phyloP scores from a whole-genome alignment of 1,140 invertebrate genomes.

The Aphelenchoides avenae region DNA sequence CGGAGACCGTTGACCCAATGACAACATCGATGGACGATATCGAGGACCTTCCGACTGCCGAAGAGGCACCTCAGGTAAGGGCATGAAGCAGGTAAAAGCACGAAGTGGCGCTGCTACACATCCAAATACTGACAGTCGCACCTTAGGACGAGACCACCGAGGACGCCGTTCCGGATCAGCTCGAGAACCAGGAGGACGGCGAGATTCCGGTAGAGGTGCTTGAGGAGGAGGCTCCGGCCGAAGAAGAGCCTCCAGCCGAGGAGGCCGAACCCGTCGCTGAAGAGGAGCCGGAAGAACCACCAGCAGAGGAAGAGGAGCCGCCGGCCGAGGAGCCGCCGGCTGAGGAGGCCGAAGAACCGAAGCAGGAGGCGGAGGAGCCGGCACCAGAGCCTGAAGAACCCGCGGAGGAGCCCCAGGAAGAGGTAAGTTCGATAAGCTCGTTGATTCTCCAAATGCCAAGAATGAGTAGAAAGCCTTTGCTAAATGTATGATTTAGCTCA shows the following conservation, averaged over 20 bases:
- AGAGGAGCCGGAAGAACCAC: slow-evolving; percentile 25
- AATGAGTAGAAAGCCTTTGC: too few species aligned
- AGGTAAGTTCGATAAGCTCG: slow-evolving; percentile 21
- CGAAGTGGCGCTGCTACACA: too few species aligned
- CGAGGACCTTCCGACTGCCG: slow-evolving; percentile 3
- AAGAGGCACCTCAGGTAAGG: slow-evolving; percentile 7
- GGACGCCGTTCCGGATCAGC: slow-evolving; percentile 14
- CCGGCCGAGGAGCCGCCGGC: slow-evolving; percentile 13
- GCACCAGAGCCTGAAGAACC: slow-evolving; percentile 2
- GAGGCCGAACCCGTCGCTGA: slow-evolving; percentile 16
- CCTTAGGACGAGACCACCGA: slow-evolving; percentile 12
- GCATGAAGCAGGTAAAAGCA: too few species aligned
- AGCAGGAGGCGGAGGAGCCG: slow-evolving; percentile 7
- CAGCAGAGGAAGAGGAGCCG: slow-evolving; percentile 28
- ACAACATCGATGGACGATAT: slow-evolving; percentile 8
- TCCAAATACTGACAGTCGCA: neutral
- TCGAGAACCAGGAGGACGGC: too few species aligned
- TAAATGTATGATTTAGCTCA: too few species aligned
- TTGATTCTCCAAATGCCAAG: slow-evolving; percentile 43
- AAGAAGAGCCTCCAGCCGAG: slow-evolving; percentile 22
- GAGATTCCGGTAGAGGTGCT: slow-evolving; percentile 22
- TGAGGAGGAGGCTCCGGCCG: slow-evolving; percentile 21
- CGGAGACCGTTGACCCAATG: too few species aligned
- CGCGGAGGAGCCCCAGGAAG: slow-evolving; percentile 10
- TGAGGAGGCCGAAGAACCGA: slow-evolving; percentile 4